Percentiles rank a stretch among this genome's conserved stretches.
phyloP scores from a whole-genome alignment of 2,888 invertebrate genomes.

The Heliconius erato region DNA sequence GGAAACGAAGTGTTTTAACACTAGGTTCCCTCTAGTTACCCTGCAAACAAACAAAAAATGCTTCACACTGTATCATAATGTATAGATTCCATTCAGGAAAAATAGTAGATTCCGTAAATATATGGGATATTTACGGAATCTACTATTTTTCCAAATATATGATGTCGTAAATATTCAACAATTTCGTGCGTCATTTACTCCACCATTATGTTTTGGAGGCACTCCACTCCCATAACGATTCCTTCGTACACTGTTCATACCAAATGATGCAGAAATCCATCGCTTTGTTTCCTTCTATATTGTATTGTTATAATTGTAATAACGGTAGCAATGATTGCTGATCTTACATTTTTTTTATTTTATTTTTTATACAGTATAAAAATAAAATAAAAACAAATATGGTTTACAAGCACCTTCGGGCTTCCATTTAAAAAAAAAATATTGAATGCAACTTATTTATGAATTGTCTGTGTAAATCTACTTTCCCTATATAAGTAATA shows the following conservation, averaged over 20 bases:
- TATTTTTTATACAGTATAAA: neutral
- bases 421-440: too few species aligned
- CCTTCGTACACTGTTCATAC: constrained; percentile 10
- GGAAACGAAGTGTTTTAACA: too few species aligned
- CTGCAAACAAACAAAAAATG: neutral
- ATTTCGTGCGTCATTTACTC: constrained; percentile 26
- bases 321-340: neutral
- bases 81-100: too few species aligned
- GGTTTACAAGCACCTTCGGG: too few species aligned
- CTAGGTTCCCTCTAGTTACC: neutral
- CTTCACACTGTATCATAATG: too few species aligned
- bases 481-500: too few species aligned
- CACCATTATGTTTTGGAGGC: constrained; percentile 18
- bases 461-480: too few species aligned
- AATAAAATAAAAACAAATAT: too few species aligned
- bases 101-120: too few species aligned
- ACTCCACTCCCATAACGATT: constrained; percentile 25
- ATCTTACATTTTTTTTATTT: neutral
- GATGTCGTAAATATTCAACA: constrained; percentile 14
- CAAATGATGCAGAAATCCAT: constrained; percentile 34
- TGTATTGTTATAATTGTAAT: constrained; percentile 9
- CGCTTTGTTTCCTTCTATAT: constrained; percentile 7
- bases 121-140: neutral
- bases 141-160: neutral
- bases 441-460: too few species aligned